These are phyloP conservation scores for Mimachlamys varia DNA, from an alignment of 2,888 invertebrate genomes.

Conservation along the genomic window DNA sequence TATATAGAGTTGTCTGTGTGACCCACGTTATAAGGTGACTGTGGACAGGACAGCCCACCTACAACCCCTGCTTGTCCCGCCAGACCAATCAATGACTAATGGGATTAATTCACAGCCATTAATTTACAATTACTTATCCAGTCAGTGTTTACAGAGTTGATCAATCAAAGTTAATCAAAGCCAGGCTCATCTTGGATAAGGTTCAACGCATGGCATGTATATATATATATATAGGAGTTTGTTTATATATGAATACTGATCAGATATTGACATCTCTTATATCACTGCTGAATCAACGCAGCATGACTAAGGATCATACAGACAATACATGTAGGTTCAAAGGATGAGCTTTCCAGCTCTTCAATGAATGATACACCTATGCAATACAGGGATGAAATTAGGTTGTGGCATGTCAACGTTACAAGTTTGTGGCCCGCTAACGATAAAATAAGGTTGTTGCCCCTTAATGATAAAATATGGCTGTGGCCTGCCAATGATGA, in stretches of 20 bases:
- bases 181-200: not conserved
- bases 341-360: too few species aligned
- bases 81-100: slow-evolving; percentile 10
- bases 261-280: not conserved
- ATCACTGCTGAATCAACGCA: too few species aligned
- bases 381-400: too few species aligned
- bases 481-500: too few species aligned
- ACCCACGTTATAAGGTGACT: not conserved
- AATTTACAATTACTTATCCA: slow-evolving; percentile 11
- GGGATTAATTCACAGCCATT: slow-evolving; percentile 19
- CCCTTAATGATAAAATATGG: too few species aligned
- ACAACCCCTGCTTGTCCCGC: not conserved
- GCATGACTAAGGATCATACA: too few species aligned
- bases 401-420: too few species aligned
- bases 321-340: too few species aligned
- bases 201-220: not conserved
- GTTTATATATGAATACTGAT: not conserved
- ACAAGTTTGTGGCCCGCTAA: too few species aligned
- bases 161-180: slow-evolving; percentile 31
- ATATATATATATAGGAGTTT: not conserved
- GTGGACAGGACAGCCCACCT: not conserved
- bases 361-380: too few species aligned
- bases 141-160: not conserved
- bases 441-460: too few species aligned
- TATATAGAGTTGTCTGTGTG: not conserved